Percentiles rank a stretch among this genome's conserved stretches.
Evolutionary conservation across 1,140 invertebrate species (phyloP).

Genomic region (Asbolus verrucosus): DNA sequence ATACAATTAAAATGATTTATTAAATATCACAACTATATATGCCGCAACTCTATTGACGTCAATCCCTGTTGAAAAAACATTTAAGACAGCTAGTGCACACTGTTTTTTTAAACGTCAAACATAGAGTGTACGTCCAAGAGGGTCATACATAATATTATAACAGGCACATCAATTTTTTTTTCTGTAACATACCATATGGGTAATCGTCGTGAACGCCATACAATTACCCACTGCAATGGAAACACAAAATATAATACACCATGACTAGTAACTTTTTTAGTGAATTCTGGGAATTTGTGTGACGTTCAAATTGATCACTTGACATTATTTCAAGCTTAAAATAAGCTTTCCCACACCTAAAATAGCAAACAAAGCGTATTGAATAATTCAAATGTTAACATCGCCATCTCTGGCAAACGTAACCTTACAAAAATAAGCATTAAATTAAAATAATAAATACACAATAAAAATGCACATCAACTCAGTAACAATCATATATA

Average conservation of each 20-base stretch:
- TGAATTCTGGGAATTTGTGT: slow-evolving; percentile 12
- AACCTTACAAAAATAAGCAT: slow-evolving; percentile 16
- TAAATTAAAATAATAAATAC: slow-evolving; percentile 24
- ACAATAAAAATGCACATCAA: slow-evolving; percentile 32
- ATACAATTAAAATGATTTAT: slow-evolving; percentile 59
- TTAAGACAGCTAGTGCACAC: slow-evolving; percentile 52
- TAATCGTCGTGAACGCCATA: background rate
- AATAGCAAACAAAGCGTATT: slow-evolving; percentile 27
- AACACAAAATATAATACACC: slow-evolving; percentile 20
- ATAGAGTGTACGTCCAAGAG: slow-evolving; percentile 50
- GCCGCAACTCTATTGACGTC: slow-evolving; percentile 61
- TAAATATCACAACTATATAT: slow-evolving; percentile 64
- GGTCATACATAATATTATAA: slow-evolving; percentile 51
- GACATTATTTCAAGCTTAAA: slow-evolving; percentile 25
- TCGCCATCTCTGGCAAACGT: background rate
- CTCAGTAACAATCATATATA: slow-evolving; percentile 16
- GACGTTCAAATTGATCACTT: slow-evolving; percentile 11
- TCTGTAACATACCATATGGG: slow-evolving; percentile 14
- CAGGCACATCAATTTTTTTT: slow-evolving; percentile 55
- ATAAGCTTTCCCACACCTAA: slow-evolving; percentile 33
- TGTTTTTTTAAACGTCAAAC: slow-evolving; percentile 54
- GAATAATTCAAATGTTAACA: slow-evolving; percentile 13
- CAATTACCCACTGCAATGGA: slow-evolving; percentile 7
- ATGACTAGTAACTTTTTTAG: slow-evolving; percentile 38
- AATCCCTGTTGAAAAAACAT: slow-evolving; percentile 56